A percentile compares a stretch with the other conserved stretches of the same genome.
Conservation (phyloP, 2,113 vertebrate species). For the Burhinus bistriatus region DNA sequence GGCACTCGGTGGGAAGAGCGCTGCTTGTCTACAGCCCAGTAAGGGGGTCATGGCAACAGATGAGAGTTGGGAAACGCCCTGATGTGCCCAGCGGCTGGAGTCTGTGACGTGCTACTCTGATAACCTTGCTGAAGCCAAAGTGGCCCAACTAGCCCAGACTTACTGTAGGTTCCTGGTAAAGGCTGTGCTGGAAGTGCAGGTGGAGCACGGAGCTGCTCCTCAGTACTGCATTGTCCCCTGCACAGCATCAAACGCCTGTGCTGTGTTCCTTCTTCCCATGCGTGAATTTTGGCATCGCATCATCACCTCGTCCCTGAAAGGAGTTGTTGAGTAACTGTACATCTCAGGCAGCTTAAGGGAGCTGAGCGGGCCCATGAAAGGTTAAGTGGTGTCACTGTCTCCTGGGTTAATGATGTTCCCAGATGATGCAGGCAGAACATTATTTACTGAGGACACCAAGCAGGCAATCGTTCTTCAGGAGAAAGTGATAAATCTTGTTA, state of each 20-base stretch:
- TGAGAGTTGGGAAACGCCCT: accelerated
- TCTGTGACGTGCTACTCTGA: not conserved
- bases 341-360: accelerated
- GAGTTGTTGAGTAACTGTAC: not conserved
- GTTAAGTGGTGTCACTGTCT: constrained; percentile 25
- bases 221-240: not conserved
- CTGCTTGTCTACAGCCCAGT: not conserved
- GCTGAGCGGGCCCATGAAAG: not conserved
- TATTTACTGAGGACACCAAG: constrained; percentile 61
- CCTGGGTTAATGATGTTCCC: constrained; percentile 45
- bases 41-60: not conserved
- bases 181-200: not conserved
- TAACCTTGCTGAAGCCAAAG: not conserved
- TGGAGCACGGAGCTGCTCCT: not conserved
- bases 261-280: accelerated
- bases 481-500: constrained; percentile 65
- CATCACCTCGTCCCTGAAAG: not conserved
- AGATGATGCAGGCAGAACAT: constrained; percentile 40
- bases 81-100: not conserved
- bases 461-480: constrained; percentile 46
- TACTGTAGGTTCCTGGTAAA: not conserved
- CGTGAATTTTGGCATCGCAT: not conserved
- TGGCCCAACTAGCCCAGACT: not conserved
- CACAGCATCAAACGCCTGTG: accelerated
- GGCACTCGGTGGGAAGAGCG: accelerated